These are phyloP conservation scores for Acrossocheilus wenchowensis DNA, from an alignment of 2,797 vertebrate species.

Conservation along the genomic window DNA sequence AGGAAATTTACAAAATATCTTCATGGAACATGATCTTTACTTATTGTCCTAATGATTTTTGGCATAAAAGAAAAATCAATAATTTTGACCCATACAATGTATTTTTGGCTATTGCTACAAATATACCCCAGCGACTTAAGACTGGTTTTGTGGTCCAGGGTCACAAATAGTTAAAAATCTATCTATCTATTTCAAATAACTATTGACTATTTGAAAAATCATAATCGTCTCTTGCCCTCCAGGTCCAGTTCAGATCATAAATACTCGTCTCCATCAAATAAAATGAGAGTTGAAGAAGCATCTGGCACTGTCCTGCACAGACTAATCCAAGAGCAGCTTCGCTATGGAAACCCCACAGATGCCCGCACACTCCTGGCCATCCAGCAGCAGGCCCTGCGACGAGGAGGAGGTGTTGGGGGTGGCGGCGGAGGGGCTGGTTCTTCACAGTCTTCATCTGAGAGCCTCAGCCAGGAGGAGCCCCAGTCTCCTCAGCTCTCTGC, in stretches of 20 bases:
- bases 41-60: too few species aligned
- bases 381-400: slow-evolving; percentile 87
- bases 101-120: too few species aligned
- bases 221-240: slow-evolving; percentile 1
- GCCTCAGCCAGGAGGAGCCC: slow-evolving; percentile 88
- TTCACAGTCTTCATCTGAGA: slow-evolving; percentile 89
- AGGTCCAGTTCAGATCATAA: slow-evolving; percentile 30
- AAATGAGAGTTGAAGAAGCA: slow-evolving; percentile 93
- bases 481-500: slow-evolving; percentile 90
- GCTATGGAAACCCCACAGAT: slow-evolving; percentile 92
- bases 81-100: too few species aligned
- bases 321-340: slow-evolving; percentile 96
- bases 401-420: slow-evolving; percentile 78
- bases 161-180: neutral
- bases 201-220: neutral
- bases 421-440: slow-evolving; percentile 85
- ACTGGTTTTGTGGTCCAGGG: too few species aligned
- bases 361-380: slow-evolving; percentile 92
- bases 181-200: neutral
- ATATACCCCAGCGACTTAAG: too few species aligned
- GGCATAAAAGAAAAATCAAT: too few species aligned
- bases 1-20: too few species aligned
- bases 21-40: too few species aligned
- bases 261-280: neutral
- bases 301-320: slow-evolving; percentile 95